Base-by-base conservation (phyloP, 2,888 invertebrate genomes). In the Cephus nigrinus region DNA sequence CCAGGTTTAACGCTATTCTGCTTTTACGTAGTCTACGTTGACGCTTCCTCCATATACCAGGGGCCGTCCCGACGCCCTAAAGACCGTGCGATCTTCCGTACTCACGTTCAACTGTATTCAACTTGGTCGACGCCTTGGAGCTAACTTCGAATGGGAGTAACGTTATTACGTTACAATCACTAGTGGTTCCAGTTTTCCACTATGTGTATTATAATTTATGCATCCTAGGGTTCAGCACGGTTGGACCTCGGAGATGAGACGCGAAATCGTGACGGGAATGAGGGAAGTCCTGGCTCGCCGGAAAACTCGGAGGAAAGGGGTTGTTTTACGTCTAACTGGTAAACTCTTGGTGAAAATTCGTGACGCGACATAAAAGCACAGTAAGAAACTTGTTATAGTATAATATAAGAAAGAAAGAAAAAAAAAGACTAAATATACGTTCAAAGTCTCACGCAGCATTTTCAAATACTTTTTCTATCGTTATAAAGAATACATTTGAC, bases 11-110 rank as follows among this genome's bases (percentile, higher is more conserved):
- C 5, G 9, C 76, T 73, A 75, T 76, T 75, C 69, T 75, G 69
- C 36, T 34, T 78, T 69, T 79, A 75, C 75, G 5, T 75, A 31
- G 36, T 73, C 73, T 33, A 23, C 34, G 69, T 74, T 33, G 32
- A 73, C 35, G 76, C 73, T 73, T 76, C n/a, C 55, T 15, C 15
- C 40, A 5, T 12, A 12, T 40, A 5, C 40, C 15, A 40, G 15
- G 12, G 40, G 40, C 15, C 40, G 40, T 40, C 15, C 40, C 40
- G 40, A 40, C 11, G 40, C 30, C 32, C 15, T 23, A 15, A 15
- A 40, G 5, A 23, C 23, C 40, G 5, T 40, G 5, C 40, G 23
- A 40, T 40, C 23, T 40, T 40, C 23, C 15, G 40, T 2, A 15
- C 40, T 40, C 40, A 0, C 5, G 40, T 15, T 15, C 40, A 15